These are phyloP conservation scores for Gymnoscopelus microlampas DNA, from an alignment of 2,797 vertebrate genomes.

Conservation along the genomic window DNA sequence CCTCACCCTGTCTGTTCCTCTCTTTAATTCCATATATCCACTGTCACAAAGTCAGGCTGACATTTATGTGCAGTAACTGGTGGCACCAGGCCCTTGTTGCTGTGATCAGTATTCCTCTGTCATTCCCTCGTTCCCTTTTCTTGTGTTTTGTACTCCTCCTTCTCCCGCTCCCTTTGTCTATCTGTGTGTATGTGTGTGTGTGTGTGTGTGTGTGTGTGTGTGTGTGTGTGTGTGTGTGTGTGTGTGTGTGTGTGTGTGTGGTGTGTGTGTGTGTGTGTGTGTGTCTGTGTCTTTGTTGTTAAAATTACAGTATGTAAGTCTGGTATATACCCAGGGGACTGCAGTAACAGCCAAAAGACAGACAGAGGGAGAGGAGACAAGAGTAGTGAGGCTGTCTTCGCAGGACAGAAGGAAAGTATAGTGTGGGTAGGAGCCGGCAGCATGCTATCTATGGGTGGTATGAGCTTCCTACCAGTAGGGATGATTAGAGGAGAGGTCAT, in stretches of 20 bases:
- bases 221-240: too few species aligned
- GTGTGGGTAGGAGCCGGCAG: too few species aligned
- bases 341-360: slow-evolving; percentile 60
- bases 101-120: slow-evolving; percentile 57
- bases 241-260: too few species aligned
- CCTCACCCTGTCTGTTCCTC: slow-evolving; percentile 24
- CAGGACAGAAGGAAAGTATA: too few species aligned
- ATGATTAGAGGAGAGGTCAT: background rate
- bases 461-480: background rate
- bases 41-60: slow-evolving; percentile 31
- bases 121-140: slow-evolving; percentile 28
- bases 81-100: slow-evolving; percentile 30
- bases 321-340: slow-evolving; percentile 57
- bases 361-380: slow-evolving; percentile 9
- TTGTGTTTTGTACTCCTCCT: slow-evolving; percentile 19
- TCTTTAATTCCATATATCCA: slow-evolving; percentile 32
- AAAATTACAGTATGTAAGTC: slow-evolving; percentile 56
- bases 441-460: too few species aligned
- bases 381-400: background rate
- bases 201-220: too few species aligned
- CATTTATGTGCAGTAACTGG: slow-evolving; percentile 37
- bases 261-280: too few species aligned
- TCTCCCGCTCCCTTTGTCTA: slow-evolving; percentile 17
- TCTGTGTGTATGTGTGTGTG: background rate
- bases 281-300: slow-evolving; percentile 30